phyloP scores from a whole-genome alignment of 2,113 vertebrate species.

The Microcebus tavaratra region DNA sequence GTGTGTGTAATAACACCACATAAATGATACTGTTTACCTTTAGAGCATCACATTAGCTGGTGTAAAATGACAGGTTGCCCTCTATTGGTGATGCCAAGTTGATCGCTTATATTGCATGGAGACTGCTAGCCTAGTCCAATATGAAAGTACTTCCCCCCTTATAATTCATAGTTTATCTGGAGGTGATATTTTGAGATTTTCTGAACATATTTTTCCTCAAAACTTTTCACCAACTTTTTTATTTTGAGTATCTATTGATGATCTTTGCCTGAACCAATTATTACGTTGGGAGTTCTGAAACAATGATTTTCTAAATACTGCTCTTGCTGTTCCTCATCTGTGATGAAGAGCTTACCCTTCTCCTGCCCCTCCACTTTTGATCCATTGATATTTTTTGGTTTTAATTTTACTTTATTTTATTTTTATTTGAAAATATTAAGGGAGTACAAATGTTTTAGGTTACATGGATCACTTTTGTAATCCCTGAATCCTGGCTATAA shows the following conservation, averaged over 20 bases:
- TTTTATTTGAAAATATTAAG: too few relatives aligned
- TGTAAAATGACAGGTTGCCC: neutral
- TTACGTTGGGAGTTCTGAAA: neutral
- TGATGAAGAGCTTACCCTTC: neutral
- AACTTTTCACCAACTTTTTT: neutral
- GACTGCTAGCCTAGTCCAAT: neutral
- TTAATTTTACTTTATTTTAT: too few relatives aligned
- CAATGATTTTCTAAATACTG: neutral
- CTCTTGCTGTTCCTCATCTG: neutral
- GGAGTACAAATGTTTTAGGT: too few relatives aligned
- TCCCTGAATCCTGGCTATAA: too few relatives aligned
- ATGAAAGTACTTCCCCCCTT: neutral
- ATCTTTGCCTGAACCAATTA: neutral
- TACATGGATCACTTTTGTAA: too few relatives aligned
- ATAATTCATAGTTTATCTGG: neutral
- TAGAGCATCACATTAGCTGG: neutral
- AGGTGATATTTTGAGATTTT: neutral
- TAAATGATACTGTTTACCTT: too few relatives aligned
- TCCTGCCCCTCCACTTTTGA: neutral
- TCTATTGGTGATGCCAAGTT: neutral
- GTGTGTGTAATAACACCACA: neutral
- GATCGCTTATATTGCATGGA: neutral
- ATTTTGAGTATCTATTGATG: neutral
- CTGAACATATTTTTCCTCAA: neutral
- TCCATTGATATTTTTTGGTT: neutral